phyloP scores from a whole-genome alignment of 2,113 vertebrate genomes.

The Catharus bicknelli region DNA sequence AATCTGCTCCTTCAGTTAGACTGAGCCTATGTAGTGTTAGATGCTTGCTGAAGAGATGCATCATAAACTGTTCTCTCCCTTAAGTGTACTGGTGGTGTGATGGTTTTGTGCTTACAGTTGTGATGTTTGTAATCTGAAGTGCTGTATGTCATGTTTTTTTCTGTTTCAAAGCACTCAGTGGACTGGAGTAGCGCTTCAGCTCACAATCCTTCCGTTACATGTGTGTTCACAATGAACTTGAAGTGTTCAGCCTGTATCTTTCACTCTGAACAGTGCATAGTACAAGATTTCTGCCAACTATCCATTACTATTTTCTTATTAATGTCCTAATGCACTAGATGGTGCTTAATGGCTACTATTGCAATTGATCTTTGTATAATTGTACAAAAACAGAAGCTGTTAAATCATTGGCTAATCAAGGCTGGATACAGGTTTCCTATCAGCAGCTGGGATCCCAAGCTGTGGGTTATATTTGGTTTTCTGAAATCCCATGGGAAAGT shows the following conservation, averaged over 20 bases:
- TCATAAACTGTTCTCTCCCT: not conserved
- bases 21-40: not conserved
- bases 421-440: not conserved
- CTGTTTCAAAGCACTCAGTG: not conserved
- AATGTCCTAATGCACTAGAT: not conserved
- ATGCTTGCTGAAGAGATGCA: not conserved
- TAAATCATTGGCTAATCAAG: not conserved
- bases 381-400: not conserved
- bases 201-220: fast-evolving
- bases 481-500: not conserved
- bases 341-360: not conserved
- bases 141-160: fast-evolving
- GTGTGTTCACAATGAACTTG: not conserved
- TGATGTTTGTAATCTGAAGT: not conserved
- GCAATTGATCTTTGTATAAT: not conserved
- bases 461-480: not conserved
- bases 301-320: not conserved
- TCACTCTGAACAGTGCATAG: not conserved
- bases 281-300: not conserved
- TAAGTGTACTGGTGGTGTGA: not conserved
- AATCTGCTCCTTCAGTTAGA: not conserved
- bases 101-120: not conserved
- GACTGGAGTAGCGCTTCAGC: not conserved
- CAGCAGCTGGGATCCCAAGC: not conserved
- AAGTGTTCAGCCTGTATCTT: not conserved